Percentiles rank a stretch among this genome's conserved stretches.
These are phyloP conservation scores for Leistus spinibarbis DNA, from an alignment of 2,888 invertebrate species.

Conservation along the genomic window DNA sequence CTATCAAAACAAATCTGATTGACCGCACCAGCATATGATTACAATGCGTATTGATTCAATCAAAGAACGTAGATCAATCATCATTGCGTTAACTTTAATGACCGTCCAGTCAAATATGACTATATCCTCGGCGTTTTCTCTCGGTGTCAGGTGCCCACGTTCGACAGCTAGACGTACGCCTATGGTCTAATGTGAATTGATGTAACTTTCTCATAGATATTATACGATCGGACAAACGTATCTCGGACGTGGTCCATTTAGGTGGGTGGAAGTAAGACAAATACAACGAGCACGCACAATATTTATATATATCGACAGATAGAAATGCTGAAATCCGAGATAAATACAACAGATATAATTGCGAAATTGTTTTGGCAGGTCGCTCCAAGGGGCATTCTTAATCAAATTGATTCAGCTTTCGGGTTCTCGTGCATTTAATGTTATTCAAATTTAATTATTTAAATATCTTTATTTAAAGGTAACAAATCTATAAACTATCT, in stretches of 20 bases:
- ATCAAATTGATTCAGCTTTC: no score
- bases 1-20: not conserved
- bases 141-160: not conserved
- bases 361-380: not conserved
- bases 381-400: no score
- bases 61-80: not conserved
- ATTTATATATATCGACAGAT: no score
- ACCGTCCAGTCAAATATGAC: not conserved
- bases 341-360: no score
- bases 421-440: no score
- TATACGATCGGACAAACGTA: not conserved
- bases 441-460: no score
- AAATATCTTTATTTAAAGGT: no score
- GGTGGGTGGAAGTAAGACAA: constrained; percentile 22
- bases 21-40: not conserved
- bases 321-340: no score
- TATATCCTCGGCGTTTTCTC: not conserved
- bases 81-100: not conserved
- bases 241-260: constrained; percentile 23
- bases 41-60: not conserved
- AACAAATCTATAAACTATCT: no score
- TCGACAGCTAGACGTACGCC: not conserved
- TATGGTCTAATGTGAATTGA: not conserved
- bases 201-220: constrained; percentile 29
- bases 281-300: no score